Base-by-base conservation (phyloP, 2,113 vertebrate genomes). In the Crotophaga sulcirostris region DNA sequence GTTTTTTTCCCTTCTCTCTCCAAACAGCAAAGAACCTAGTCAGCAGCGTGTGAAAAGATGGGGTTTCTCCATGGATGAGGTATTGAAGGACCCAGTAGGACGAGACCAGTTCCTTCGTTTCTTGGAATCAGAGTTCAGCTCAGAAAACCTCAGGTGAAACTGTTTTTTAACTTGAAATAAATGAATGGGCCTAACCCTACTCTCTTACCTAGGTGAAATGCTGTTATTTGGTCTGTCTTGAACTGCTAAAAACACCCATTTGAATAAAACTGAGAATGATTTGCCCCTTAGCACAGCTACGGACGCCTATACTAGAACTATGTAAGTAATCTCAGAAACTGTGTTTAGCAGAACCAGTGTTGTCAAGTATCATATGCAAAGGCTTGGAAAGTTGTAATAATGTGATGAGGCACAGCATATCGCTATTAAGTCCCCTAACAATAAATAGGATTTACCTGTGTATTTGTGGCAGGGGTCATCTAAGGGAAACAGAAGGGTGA, bases 51-150 rank as follows among this genome's bases (percentile, higher is more conserved):
- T 99, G 60, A 99, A 99, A 97, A 98, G 98, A 94, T 99, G 99
- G 99, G 98, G 98, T 63, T 99, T 99, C 97, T 99, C 98, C 73
- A 98, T 99, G 72, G 99, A 99, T 66, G 99, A 99, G 95, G 98
- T 99, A 11, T 96, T 99, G 76, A 99, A 99, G 95, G 99, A 99
- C 93, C 98, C 99, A 16, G 98, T 98, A 42, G 99, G 99, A 40
- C 97, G 98, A 77, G 99, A 99, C 82, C 99, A 99, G 95, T 99
- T 99, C 90, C 98, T 99, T 78, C 99, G 99, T 95, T 99, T 99
- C 96, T 97, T 99, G 91, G 99, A 99, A 97, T 99, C 99, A 1
- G 99, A 99, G 97, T 99, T 99, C 98, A 99, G 99, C 97, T 99
- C 99, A 23, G 99, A 99, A 98, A 99, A 99, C 94, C 98, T 99